Evolutionary conservation across 2,888 invertebrate species (phyloP).

Genomic region (Napeogenes inachia): DNA sequence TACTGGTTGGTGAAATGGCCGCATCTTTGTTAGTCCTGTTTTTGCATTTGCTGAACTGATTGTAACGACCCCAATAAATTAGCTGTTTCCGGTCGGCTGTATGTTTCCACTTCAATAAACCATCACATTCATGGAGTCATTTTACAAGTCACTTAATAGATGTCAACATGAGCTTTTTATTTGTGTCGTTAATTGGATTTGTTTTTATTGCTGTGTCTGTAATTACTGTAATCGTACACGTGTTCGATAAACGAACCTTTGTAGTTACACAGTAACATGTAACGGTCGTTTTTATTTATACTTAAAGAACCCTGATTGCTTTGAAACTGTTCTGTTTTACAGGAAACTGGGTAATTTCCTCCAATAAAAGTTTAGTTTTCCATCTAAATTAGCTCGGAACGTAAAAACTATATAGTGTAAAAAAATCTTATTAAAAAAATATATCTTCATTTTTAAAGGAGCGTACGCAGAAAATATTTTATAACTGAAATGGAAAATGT

Average conservation of each 20-base stretch:
- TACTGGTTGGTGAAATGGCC: slow-evolving; percentile 34
- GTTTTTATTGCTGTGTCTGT: not conserved
- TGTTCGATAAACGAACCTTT: not conserved
- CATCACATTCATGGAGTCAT: slow-evolving; percentile 12
- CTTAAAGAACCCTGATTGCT: no score
- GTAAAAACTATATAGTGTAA: no score
- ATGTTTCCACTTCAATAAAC: slow-evolving; percentile 25
- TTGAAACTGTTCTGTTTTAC: no score
- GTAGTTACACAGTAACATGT: not conserved
- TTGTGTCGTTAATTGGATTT: slow-evolving; percentile 3
- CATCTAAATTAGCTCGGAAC: no score
- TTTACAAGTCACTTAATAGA: slow-evolving; percentile 12
- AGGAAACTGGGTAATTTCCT: no score
- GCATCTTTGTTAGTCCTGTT: slow-evolving; percentile 40
- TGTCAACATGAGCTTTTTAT: slow-evolving; percentile 3
- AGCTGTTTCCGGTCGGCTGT: slow-evolving; percentile 23
- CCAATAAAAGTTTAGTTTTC: no score
- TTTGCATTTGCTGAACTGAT: slow-evolving; percentile 39
- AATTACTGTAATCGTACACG: not conserved
- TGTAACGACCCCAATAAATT: slow-evolving; percentile 47
- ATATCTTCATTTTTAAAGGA: slow-evolving; percentile 17
- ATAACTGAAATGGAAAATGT: slow-evolving; percentile 21
- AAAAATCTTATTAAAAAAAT: no score
- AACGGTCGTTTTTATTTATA: no score
- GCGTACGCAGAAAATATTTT: slow-evolving; percentile 21